A percentile compares a stretch with the other conserved stretches of the same genome.
phyloP scores from a whole-genome alignment of 2,888 invertebrate genomes.

The Pyralis farinalis region DNA sequence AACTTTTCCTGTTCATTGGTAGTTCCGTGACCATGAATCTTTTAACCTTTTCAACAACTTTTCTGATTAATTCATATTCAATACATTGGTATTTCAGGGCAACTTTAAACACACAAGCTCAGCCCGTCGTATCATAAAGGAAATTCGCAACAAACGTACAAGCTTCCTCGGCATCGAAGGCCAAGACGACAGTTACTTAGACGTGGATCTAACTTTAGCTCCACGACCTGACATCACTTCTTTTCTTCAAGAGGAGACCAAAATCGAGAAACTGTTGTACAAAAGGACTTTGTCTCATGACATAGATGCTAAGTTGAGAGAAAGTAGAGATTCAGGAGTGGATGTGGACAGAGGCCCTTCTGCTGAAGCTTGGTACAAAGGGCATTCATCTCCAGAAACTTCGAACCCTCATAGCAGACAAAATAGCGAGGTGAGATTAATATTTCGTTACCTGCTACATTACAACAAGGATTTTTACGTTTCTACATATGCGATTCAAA shows the following conservation, averaged over 20 bases:
- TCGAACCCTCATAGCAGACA: slow-evolving; percentile 89
- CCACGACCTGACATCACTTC: slow-evolving; percentile 91
- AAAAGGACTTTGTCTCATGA: slow-evolving; percentile 86
- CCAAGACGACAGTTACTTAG: slow-evolving; percentile 84
- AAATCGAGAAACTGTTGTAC: slow-evolving; percentile 88
- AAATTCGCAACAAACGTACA: slow-evolving; percentile 90
- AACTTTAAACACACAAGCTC: slow-evolving; percentile 89
- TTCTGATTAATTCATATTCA: no score
- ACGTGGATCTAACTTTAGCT: slow-evolving; percentile 84
- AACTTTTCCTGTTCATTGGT: no score
- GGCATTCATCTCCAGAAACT: slow-evolving; percentile 67
- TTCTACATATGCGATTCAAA: no score
- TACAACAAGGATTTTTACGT: no score
- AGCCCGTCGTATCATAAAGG: slow-evolving; percentile 92
- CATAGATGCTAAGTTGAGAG: slow-evolving; percentile 83
- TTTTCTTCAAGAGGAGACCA: slow-evolving; percentile 89
- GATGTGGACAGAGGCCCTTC: slow-evolving; percentile 83
- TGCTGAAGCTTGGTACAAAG: slow-evolving; percentile 81
- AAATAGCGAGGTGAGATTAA: slow-evolving; percentile 84
- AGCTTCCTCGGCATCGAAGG: slow-evolving; percentile 93
- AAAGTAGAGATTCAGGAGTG: slow-evolving; percentile 90
- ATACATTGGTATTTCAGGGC: slow-evolving; percentile 45
- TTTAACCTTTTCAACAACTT: no score
- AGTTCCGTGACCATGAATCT: no score
- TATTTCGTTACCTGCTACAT: background rate